Percentiles rank a stretch among this genome's conserved stretches.
Conservation (phyloP, 2,888 invertebrate species). For the Eumerus sabulonum region DNA sequence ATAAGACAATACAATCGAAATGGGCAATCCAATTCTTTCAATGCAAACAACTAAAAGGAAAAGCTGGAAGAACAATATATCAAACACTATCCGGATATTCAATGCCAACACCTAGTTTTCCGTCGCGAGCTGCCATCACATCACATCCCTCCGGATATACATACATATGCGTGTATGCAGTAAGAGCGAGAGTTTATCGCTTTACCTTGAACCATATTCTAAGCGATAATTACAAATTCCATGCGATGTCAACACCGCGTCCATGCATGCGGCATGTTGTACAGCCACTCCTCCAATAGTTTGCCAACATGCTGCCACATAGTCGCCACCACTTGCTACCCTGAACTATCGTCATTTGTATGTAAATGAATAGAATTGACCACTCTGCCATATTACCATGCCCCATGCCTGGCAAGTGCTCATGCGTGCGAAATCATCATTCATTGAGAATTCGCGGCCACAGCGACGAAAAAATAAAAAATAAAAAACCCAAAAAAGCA, state of each 20-base stretch:
- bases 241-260: constrained; percentile 64
- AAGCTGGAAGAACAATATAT: constrained; percentile 56
- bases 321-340: constrained; percentile 18
- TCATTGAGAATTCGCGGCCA: constrained; percentile 62
- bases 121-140: not conserved
- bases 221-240: constrained; percentile 61
- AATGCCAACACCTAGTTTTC: constrained; percentile 44
- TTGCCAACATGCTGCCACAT: not conserved
- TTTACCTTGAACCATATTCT: constrained; percentile 70
- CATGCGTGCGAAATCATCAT: constrained; percentile 65
- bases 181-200: constrained; percentile 64
- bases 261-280: constrained; percentile 16
- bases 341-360: constrained; percentile 43
- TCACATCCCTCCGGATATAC: constrained; percentile 15
- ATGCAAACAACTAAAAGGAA: not conserved
- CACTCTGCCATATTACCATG: constrained; percentile 15
- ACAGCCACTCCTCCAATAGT: not conserved
- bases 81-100: constrained; percentile 42
- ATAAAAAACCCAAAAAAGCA: no score
- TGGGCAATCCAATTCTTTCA: constrained; percentile 18
- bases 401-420: constrained; percentile 48
- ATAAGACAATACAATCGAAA: constrained; percentile 48
- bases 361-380: constrained; percentile 57
- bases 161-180: constrained; percentile 18
- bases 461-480: constrained; percentile 34